Evolutionary conservation across 2,888 invertebrate genomes (phyloP).

Genomic region (Hipparchia sbordonii): DNA sequence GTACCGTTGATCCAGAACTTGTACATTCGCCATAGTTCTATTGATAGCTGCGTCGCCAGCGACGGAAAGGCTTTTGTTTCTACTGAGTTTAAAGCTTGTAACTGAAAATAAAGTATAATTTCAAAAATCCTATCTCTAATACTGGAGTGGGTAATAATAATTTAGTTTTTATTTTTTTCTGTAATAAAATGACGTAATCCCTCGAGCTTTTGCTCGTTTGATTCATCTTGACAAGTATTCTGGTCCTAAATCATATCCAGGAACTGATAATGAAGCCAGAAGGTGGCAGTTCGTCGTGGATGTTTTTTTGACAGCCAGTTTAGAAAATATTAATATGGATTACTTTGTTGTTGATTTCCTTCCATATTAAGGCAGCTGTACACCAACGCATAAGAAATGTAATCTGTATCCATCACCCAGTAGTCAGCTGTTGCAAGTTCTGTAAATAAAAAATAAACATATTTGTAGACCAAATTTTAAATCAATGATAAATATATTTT

Average conservation of each 20-base stretch:
- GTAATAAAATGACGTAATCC: too few species aligned
- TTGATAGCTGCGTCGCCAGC: slow-evolving; percentile 47
- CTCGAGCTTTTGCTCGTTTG: too few species aligned
- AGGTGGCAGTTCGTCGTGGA: too few species aligned
- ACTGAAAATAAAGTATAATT: slow-evolving; percentile 40
- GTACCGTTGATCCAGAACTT: slow-evolving; percentile 53
- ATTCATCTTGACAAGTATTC: too few species aligned
- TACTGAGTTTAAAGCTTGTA: slow-evolving; percentile 59
- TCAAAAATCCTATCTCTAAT: not conserved
- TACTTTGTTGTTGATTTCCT: slow-evolving; percentile 61
- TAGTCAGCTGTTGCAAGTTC: slow-evolving; percentile 51
- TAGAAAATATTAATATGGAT: not conserved
- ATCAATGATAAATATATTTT: too few species aligned
- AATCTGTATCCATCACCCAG: slow-evolving; percentile 82
- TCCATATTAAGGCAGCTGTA: slow-evolving; percentile 84
- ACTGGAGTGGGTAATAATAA: too few species aligned
- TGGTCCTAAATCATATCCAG: too few species aligned
- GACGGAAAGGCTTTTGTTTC: slow-evolving; percentile 46
- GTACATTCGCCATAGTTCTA: slow-evolving; percentile 43
- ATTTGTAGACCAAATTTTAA: not conserved
- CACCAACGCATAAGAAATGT: slow-evolving; percentile 83
- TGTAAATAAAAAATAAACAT: slow-evolving; percentile 42
- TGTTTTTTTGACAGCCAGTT: not conserved
- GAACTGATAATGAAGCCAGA: too few species aligned
- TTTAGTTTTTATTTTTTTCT: too few species aligned